These are phyloP conservation scores for Cladorhizidae sp. DNA, from an alignment of 37 sponge, comb jelly and placozoan species.

Conservation along the genomic window DNA sequence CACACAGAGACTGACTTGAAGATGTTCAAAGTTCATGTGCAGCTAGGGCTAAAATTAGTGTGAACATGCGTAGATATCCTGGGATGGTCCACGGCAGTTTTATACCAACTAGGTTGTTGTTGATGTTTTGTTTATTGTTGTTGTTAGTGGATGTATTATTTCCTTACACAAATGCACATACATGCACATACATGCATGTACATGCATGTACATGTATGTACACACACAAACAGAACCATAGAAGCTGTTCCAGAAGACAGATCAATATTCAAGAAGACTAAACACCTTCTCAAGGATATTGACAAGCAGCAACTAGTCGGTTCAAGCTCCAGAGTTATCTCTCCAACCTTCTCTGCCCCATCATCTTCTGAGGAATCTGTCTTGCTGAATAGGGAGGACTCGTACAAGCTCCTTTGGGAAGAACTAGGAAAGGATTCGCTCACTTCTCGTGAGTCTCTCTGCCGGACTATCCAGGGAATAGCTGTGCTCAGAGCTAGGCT, in stretches of 20 bases:
- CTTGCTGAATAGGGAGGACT: constrained; percentile 34
- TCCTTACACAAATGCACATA: too few relatives aligned
- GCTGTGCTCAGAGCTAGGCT: constrained; percentile 63
- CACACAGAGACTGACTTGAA: too few relatives aligned
- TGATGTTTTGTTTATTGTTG: constrained; percentile 13
- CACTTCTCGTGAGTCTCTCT: constrained; percentile 15
- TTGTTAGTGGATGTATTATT: background rate
- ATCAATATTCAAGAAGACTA: constrained; percentile 33
- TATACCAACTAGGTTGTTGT: too few relatives aligned
- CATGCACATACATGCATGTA: too few relatives aligned
- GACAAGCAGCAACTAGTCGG: background rate
- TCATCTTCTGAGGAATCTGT: background rate
- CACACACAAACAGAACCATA: constrained; percentile 7
- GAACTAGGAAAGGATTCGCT: constrained; percentile 16
- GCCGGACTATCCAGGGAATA: constrained; percentile 47
- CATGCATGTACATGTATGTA: too few relatives aligned
- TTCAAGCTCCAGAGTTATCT: too few relatives aligned
- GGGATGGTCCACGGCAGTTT: too few relatives aligned
- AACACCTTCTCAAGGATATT: background rate
- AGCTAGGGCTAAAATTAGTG: too few relatives aligned
- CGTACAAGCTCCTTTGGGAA: constrained; percentile 51
- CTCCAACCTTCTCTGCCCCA: background rate
- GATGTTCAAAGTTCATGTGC: too few relatives aligned
- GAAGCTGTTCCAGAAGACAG: constrained; percentile 28
- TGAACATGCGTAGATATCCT: too few relatives aligned